Percentiles rank a stretch among this genome's conserved stretches.
These are phyloP conservation scores for Wiebesia pumilae DNA, from an alignment of 1,140 invertebrate genomes.

Conservation along the genomic window DNA sequence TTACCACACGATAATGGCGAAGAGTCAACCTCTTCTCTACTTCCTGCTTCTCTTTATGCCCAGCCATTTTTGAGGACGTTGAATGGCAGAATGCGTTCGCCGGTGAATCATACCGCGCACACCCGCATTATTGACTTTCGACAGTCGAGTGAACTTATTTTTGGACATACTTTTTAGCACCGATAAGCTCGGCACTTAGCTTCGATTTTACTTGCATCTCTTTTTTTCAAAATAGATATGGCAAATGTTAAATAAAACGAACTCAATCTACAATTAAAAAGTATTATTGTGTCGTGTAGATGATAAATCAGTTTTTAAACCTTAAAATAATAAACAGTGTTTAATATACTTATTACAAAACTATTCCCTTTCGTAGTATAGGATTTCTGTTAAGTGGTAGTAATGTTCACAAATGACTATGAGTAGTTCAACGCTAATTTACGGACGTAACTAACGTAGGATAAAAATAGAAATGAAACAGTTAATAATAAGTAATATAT, in stretches of 20 bases:
- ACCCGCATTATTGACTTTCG: slow-evolving; percentile 23
- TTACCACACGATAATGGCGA: neutral
- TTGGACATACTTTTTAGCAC: neutral
- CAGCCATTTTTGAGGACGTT: neutral
- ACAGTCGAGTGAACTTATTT: slow-evolving; percentile 13
- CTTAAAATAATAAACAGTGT: too few relatives aligned
- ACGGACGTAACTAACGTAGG: too few relatives aligned
- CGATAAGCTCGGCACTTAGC: slow-evolving; percentile 3
- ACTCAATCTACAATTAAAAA: neutral
- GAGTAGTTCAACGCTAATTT: too few relatives aligned
- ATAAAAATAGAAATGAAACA: too few relatives aligned
- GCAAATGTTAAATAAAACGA: neutral
- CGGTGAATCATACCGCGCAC: slow-evolving; percentile 8
- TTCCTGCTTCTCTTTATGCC: neutral
- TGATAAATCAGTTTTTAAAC: too few relatives aligned
- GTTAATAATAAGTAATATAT: too few relatives aligned
- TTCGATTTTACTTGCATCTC: neutral
- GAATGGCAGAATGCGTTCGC: neutral
- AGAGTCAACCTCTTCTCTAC: neutral
- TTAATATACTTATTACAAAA: too few relatives aligned
- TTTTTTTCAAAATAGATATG: neutral
- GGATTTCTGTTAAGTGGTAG: too few relatives aligned
- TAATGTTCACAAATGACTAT: too few relatives aligned
- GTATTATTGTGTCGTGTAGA: neutral
- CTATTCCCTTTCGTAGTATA: too few relatives aligned